Percentiles rank a stretch among this genome's conserved stretches.
Conservation (phyloP, 2,888 invertebrate species). For the Luffia ferchaultella region DNA sequence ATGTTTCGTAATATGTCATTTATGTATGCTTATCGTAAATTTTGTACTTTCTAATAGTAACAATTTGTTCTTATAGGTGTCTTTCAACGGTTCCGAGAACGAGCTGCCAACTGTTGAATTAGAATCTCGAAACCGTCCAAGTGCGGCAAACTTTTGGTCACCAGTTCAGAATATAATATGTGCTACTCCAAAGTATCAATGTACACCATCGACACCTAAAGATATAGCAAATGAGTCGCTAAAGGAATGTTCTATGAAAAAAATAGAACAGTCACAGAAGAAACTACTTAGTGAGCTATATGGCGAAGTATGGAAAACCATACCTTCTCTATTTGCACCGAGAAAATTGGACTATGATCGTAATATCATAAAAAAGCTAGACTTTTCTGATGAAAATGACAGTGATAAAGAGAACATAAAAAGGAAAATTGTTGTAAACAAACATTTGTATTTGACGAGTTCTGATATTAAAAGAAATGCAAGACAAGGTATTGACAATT, state of each 20-base stretch:
- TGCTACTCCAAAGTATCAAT: constrained; percentile 36
- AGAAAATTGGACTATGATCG: constrained; percentile 27
- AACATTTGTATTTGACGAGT: constrained; percentile 37
- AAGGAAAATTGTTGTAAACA: constrained; percentile 24
- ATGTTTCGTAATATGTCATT: no score
- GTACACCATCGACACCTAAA: constrained; percentile 41
- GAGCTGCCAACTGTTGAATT: constrained; percentile 20
- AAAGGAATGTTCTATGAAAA: constrained; percentile 45
- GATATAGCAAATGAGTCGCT: constrained; percentile 43
- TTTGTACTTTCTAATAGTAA: no score
- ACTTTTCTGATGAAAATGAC: constrained; percentile 34
- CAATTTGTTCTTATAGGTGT: constrained; percentile 26
- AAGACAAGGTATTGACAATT: constrained; percentile 21
- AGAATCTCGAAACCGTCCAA: constrained; percentile 26
- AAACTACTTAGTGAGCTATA: constrained; percentile 58
- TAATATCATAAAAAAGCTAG: constrained; percentile 37
- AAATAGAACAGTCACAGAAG: constrained; percentile 44
- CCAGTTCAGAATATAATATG: constrained; percentile 46
- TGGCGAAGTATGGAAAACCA: constrained; percentile 63
- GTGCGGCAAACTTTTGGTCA: constrained; percentile 42
- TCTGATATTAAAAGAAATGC: constrained; percentile 36
- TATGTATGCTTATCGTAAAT: no score
- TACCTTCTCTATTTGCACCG: constrained; percentile 46
- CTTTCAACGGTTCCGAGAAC: constrained; percentile 33
- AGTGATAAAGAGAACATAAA: constrained; percentile 44